Base-by-base conservation (phyloP, 2,113 vertebrate genomes). In the Delphinapterus leucas region DNA sequence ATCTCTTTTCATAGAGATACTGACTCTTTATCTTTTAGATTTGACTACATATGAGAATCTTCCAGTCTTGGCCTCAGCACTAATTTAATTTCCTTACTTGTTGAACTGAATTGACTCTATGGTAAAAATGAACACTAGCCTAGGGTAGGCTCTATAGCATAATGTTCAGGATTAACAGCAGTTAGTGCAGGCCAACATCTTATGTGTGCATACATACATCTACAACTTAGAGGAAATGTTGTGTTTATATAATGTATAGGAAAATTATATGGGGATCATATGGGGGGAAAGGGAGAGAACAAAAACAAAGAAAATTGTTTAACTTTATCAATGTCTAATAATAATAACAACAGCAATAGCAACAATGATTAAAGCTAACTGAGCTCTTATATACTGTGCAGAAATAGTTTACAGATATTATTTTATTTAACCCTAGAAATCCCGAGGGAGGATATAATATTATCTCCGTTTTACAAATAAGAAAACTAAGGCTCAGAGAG, bases 81-180 rank as follows among this genome's bases (percentile, higher is more conserved):
- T 90, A 58, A 58, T 90, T 68, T 70, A 55, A 44, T 96, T 80
- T 55, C 25, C 31, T 81, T 70, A 67, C 65, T 68, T 95, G 21
- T 85, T 96, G 65, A 74, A 55, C 14, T 49, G 20, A 92, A 74
- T 31, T 80, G 23, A 68, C 65, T 76, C 11, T 55, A 33, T 91
- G 91, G 67, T 93, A 92, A 81, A 94, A 86, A 81, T 90, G 89
- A 86, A 70, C 33, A 15, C 44, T 95, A 85, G 67, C 20, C 31
- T 90, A 77, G 53, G 41, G 13, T 76, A 95, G 55, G 18, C 26
- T 67, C 76, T 91, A 5, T 67, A 79, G 20, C 28, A 31, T 88
- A 36, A 53, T 65, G 17, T 71, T 70, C 53, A 90, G 82, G 36
- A 76, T 91, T 88, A 79, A 26, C 47, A 53, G 83, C 23, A 77